Conservation (phyloP, 2,888 invertebrate genomes). For the Nephrotoma appendiculata region DNA sequence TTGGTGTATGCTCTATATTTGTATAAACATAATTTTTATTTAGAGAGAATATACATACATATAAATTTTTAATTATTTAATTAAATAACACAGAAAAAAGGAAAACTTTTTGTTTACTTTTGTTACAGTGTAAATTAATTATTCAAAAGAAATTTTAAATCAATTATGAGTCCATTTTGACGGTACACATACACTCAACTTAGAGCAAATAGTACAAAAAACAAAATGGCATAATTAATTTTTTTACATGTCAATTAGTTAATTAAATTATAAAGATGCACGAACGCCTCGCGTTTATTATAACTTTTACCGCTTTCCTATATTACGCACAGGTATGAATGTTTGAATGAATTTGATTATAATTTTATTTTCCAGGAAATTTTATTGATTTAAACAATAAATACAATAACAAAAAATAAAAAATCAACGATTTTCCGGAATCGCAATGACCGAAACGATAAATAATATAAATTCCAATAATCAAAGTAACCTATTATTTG, state of each 20-base stretch:
- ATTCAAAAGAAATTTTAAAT: neutral
- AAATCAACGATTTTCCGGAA: neutral
- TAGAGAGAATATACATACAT: neutral
- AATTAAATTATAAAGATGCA: neutral
- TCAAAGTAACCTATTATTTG: neutral
- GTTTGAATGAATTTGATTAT: neutral
- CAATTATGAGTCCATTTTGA: neutral
- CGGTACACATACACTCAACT: neutral
- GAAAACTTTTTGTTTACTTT: neutral
- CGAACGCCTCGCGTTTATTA: neutral
- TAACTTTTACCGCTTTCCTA: neutral
- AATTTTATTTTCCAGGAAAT: neutral
- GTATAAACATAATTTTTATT: neutral
- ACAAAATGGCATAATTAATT: neutral
- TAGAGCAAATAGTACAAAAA: neutral
- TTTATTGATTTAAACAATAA: neutral
- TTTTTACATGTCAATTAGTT: neutral
- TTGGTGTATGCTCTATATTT: neutral
- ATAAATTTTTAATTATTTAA: neutral
- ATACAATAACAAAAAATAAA: neutral
- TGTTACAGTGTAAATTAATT: neutral
- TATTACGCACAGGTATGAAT: neutral
- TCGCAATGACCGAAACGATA: neutral
- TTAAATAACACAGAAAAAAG: neutral
- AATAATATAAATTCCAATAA: neutral